These are phyloP conservation scores for Larimichthys crocea DNA, from an alignment of 2,113 vertebrate species.

Conservation along the genomic window DNA sequence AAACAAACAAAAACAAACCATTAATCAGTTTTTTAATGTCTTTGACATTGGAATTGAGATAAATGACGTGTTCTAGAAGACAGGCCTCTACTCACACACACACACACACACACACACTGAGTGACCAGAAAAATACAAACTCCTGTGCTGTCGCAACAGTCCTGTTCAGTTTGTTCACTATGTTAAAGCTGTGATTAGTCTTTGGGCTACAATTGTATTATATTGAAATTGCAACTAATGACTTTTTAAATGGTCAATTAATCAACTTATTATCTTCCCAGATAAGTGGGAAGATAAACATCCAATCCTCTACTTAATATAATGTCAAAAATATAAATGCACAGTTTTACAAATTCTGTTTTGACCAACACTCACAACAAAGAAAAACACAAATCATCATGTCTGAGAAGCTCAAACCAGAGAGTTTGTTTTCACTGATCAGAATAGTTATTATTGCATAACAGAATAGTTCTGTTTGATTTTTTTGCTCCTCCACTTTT, in stretches of 20 bases:
- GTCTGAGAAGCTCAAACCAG: neutral
- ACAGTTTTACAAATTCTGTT: neutral
- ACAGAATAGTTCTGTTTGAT: too few relatives aligned
- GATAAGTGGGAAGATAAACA: neutral
- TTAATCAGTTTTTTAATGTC: neutral
- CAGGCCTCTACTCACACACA: neutral
- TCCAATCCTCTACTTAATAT: too few relatives aligned
- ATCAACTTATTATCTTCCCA: neutral
- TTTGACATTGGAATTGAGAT: neutral
- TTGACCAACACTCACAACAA: too few relatives aligned
- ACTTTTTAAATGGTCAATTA: neutral
- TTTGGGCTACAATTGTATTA: neutral
- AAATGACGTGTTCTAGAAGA: neutral
- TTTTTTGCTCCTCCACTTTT: neutral
- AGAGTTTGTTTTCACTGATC: neutral
- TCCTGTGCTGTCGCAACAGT: neutral
- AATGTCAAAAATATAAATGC: neutral
- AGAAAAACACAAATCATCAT: neutral
- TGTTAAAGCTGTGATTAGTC: neutral
- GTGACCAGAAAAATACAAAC: too few relatives aligned
- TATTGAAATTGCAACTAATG: neutral
- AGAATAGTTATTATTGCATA: neutral
- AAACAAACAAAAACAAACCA: neutral
- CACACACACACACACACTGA: neutral
- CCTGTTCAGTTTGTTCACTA: neutral